Evolutionary conservation across 64 coral and sea anemone species (phyloP).

Genomic region (Montipora foliosa): DNA sequence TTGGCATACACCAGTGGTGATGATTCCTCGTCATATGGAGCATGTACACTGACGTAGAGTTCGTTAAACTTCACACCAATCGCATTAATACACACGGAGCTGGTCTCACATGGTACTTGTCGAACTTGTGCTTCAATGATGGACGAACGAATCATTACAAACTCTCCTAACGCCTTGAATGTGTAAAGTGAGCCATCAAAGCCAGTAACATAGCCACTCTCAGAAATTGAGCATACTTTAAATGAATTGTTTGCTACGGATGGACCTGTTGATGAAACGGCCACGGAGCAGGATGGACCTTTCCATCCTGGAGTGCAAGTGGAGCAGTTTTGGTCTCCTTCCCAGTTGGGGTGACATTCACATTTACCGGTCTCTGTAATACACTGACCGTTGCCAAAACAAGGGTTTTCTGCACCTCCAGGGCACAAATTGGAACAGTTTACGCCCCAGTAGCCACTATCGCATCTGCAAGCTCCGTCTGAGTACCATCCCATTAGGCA

Average conservation of each 20-base stretch:
- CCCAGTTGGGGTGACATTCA: conserved; percentile 86
- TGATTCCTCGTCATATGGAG: conserved; percentile 77
- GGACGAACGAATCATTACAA: conserved; percentile 68
- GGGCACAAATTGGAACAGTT: conserved; percentile 89
- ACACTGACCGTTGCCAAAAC: conserved; percentile 90
- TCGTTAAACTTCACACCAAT: conserved; percentile 63
- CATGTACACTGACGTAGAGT: conserved; percentile 79
- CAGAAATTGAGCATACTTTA: conserved; percentile 69
- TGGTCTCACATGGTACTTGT: conserved; percentile 80
- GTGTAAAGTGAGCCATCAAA: conserved; percentile 87
- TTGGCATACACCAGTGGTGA: conserved; percentile 61
- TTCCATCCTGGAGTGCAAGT: conserved; percentile 85
- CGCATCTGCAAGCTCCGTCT: conserved; percentile 69
- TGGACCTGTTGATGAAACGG: conserved; percentile 34
- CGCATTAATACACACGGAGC: conserved; percentile 87
- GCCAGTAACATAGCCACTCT: conserved; percentile 83
- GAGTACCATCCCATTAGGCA: conserved; percentile 77
- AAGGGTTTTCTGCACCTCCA: conserved; percentile 90
- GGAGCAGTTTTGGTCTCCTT: conserved; percentile 74
- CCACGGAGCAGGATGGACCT: conserved; percentile 74
- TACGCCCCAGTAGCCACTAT: conserved; percentile 90
- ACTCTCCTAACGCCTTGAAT: conserved; percentile 77
- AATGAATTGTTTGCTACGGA: neutral
- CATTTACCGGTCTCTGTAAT: conserved; percentile 78
- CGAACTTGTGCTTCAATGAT: conserved; percentile 77